These are phyloP conservation scores for Linyphia triangularis DNA, from an alignment of 2,888 invertebrate genomes.

Conservation along the genomic window DNA sequence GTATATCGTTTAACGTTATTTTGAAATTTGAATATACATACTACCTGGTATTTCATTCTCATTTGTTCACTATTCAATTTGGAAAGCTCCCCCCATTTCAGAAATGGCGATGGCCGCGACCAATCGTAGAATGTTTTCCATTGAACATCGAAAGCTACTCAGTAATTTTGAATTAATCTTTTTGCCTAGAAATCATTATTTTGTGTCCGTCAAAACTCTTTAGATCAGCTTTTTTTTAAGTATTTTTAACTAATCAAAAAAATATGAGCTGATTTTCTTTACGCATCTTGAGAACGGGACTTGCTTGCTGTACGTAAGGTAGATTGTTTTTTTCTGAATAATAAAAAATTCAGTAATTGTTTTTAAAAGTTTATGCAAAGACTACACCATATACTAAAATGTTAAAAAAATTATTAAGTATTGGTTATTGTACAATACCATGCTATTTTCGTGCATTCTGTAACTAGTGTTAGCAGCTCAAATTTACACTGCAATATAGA, in stretches of 20 bases:
- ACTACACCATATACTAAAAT: no score
- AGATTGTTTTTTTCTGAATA: no score
- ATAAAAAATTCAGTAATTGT: no score
- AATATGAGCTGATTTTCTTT: neutral
- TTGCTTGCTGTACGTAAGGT: slow-evolving; percentile 23
- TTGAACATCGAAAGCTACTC: neutral
- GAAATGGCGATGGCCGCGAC: neutral
- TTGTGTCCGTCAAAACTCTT: neutral
- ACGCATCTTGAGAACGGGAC: neutral
- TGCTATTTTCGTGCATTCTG: no score
- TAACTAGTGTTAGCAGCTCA: no score
- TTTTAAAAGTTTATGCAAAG: no score
- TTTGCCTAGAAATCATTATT: neutral
- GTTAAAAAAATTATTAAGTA: no score
- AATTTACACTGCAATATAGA: no score
- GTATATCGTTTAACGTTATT: no score
- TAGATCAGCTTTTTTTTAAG: neutral
- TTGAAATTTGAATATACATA: no score
- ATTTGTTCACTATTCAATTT: neutral
- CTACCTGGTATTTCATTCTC: no score
- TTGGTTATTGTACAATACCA: no score
- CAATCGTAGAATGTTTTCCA: neutral
- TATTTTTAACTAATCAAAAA: neutral
- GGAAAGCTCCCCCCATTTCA: neutral
- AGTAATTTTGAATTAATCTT: neutral